Percentiles rank a stretch among this genome's conserved stretches.
These are phyloP conservation scores for Corapipo altera DNA, from an alignment of 2,113 vertebrate genomes.

Conservation along the genomic window DNA sequence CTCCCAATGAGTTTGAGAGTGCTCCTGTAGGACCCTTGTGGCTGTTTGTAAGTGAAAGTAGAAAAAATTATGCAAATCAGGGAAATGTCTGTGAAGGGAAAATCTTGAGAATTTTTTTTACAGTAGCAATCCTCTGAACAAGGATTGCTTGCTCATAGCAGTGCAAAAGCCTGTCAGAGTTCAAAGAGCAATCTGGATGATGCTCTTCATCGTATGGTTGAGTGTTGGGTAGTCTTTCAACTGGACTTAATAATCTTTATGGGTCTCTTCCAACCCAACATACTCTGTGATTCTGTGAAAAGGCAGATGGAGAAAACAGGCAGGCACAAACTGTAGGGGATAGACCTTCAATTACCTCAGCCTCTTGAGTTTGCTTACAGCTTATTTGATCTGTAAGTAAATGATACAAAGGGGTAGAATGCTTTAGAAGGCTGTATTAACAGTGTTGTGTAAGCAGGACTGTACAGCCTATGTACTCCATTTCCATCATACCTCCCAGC, in stretches of 20 bases:
- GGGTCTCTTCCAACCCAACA: not conserved
- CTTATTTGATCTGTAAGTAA: not conserved
- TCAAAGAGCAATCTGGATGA: not conserved
- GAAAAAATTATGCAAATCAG: not conserved
- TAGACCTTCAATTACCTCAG: not conserved
- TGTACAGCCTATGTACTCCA: not conserved
- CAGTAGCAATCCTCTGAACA: not conserved
- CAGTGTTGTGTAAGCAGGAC: not conserved
- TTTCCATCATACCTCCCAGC: not conserved
- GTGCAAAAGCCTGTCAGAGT: not conserved
- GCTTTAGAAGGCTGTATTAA: not conserved
- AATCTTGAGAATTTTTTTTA: not conserved
- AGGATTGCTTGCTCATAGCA: not conserved
- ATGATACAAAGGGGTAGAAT: not conserved
- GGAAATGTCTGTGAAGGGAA: not conserved
- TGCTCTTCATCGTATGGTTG: not conserved
- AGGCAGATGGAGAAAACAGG: not conserved
- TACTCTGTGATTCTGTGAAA: not conserved
- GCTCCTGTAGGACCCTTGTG: not conserved
- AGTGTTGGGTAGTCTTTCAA: not conserved
- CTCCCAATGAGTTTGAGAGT: not conserved
- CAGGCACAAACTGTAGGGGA: not conserved
- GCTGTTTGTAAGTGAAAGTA: not conserved
- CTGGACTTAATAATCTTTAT: not conserved
- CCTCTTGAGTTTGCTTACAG: not conserved